Evolutionary conservation across 2,888 invertebrate species (phyloP), one percentile per base, ranked within the genome.

Genomic region (Petrophora chlorosata): DNA sequence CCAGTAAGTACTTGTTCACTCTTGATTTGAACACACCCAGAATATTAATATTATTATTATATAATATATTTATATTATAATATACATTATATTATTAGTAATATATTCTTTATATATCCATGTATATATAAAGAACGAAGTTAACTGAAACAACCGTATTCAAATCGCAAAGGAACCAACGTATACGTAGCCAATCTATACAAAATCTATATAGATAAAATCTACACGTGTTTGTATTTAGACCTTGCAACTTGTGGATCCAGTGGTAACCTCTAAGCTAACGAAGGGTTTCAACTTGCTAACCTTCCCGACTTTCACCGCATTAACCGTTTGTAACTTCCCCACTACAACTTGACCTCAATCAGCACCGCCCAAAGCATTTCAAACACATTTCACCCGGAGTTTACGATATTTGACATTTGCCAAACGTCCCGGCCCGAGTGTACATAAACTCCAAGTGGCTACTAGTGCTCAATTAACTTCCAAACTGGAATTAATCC

Each of bases 401-500:
- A 50, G 36, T 40, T 52, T 43, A 47, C 47, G 47, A 53, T 58
- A 58, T 52, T 49, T 58, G 53, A 60, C 52, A 56, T 56, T 53
- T 55, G 41, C 35, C 45, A 35, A 53, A 56, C 30, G 48, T 53
- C 23, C 43, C 32, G 16, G 36, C 40, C 41, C 9, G 25, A 26
- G 22, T 9, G 23, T 25, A 44, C 60, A 54, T 56, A 61, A 61
- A 60, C 55, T 52, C 39, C 30, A 34, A 39, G 22, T 38, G 47
- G 45, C 45, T 48, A 48, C 49, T 45, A 49, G 36, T 44, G 52
- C 60, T 56, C 52, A 61, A 61, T 61, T 58, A 61, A 50, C 53
- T 52, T 40, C 35, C 36, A 49, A 53, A 56, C 46, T 48, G 48
- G 50, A 56, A 58, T 61, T 56, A 61, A 58, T 61, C 61, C 50